Percentiles rank a stretch among this genome's conserved stretches.
Conservation (phyloP, 2,797 vertebrate genomes). For the Meda fulgida region DNA sequence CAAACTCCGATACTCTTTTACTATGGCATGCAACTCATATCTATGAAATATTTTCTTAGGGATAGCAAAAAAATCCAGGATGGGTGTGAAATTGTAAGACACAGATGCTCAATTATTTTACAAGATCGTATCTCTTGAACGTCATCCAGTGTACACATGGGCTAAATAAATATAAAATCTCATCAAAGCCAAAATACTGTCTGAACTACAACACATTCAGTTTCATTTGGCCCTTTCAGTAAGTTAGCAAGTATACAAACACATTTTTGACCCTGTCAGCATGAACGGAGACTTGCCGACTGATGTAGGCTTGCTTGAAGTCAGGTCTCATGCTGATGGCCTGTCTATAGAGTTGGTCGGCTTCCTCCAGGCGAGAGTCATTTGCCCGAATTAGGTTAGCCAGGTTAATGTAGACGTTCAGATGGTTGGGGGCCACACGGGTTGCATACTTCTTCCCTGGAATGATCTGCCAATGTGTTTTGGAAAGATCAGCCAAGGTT, state of each 20-base stretch:
- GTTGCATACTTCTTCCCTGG: slow-evolving; percentile 98
- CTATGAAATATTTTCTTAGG: slow-evolving; percentile 24
- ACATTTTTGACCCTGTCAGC: neutral
- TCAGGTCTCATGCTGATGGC: slow-evolving; percentile 99
- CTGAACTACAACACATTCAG: neutral
- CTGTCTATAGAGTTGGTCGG: slow-evolving; percentile 95
- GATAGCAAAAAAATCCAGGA: neutral
- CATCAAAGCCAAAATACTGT: slow-evolving; percentile 20
- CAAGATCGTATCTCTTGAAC: slow-evolving; percentile 19
- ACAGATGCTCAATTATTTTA: neutral
- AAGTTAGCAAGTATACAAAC: slow-evolving; percentile 8
- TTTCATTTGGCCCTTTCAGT: neutral
- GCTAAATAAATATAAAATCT: neutral
- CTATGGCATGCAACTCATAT: neutral
- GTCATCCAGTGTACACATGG: slow-evolving; percentile 9
- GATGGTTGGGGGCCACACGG: slow-evolving; percentile 95
- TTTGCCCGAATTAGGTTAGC: slow-evolving; percentile 95
- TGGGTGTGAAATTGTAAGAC: slow-evolving; percentile 5
- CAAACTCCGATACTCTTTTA: neutral
- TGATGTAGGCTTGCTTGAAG: slow-evolving; percentile 99
- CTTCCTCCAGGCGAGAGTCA: slow-evolving; percentile 95
- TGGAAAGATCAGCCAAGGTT: slow-evolving; percentile 21
- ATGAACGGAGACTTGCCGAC: slow-evolving; percentile 80
- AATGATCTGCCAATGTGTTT: slow-evolving; percentile 82
- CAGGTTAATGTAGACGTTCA: slow-evolving; percentile 98